Base-by-base conservation (phyloP, 2,797 vertebrate genomes). In the Selene dorsalis region DNA sequence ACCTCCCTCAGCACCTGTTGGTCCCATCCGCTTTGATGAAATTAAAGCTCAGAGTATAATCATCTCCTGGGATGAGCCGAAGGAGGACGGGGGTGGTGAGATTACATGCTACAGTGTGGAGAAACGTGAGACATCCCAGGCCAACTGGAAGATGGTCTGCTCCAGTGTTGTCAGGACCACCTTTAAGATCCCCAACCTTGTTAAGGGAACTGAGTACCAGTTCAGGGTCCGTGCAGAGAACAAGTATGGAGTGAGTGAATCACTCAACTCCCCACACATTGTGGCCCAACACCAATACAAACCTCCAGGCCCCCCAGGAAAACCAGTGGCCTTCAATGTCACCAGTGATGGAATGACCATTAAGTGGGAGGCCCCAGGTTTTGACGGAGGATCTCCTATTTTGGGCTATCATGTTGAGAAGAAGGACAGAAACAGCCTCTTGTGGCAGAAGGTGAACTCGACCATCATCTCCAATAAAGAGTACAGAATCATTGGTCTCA, bases 341-440 rank as follows among this genome's bases (percentile, higher is more conserved):
- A 98, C 96, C 3, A 96, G 96, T 87, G 98, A 99, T 85, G 97
- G 97, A 77, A 98, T 99, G 96, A 97, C 95, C 73, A 96, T 99
- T 82, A 95, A 93, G 79, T 99, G 98, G 98, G 98, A 99, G 86
- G 96, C 96, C 69, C 97, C 98, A 0, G 91, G 87, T 55, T 99
- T 98, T 77, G 97, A 99, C 47, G 98, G 98, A 14, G 98, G 98
- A 78, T 97, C 98, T 65, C 96, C 97, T 75, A 92, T 99, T 89
- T 94, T 95, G 83, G 98, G 98, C 75, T 99, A 96, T 88, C 96
- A 99, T 20, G 95, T 99, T 86, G 98, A 99, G 92, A 99, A 97
- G 94, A 99, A 99, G 92, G 98, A 99, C 94, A 96, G 98, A 89
- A 99, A 99, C 87, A 99, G 98, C 89, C 96, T 99, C 55, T 88